These are phyloP conservation scores for Glaucidium brasilianum DNA, from an alignment of 2,113 vertebrate species.

Conservation along the genomic window DNA sequence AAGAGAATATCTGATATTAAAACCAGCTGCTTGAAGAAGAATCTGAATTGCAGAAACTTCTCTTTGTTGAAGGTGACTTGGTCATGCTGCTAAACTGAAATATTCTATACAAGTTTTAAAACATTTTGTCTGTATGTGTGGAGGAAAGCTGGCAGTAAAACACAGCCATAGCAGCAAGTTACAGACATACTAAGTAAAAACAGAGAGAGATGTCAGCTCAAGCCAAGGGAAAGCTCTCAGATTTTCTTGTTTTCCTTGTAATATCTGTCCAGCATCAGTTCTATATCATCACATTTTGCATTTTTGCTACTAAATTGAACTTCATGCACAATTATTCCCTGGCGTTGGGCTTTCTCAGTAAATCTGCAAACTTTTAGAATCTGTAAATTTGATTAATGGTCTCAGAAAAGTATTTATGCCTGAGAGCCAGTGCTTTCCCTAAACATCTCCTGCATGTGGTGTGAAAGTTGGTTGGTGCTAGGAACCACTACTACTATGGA, in stretches of 20 bases:
- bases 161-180: background rate
- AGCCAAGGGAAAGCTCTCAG: background rate
- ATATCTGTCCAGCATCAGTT: background rate
- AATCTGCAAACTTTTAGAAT: background rate
- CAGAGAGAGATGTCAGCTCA: background rate
- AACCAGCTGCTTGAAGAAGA: background rate
- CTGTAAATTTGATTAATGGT: background rate
- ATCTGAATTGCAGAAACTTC: background rate
- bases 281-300: background rate
- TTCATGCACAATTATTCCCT: rapidly evolving
- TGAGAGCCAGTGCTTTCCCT: background rate
- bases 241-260: background rate
- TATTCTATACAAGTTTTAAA: background rate
- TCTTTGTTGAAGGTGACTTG: background rate
- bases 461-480: background rate
- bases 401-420: background rate
- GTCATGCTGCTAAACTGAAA: background rate
- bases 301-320: background rate
- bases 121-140: background rate
- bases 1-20: background rate
- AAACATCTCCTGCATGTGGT: background rate
- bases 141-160: background rate
- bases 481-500: background rate
- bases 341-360: background rate
- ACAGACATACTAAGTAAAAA: background rate